These are phyloP conservation scores for Crotalus horridus DNA, from an alignment of 2,113 vertebrate species.

Conservation along the genomic window DNA sequence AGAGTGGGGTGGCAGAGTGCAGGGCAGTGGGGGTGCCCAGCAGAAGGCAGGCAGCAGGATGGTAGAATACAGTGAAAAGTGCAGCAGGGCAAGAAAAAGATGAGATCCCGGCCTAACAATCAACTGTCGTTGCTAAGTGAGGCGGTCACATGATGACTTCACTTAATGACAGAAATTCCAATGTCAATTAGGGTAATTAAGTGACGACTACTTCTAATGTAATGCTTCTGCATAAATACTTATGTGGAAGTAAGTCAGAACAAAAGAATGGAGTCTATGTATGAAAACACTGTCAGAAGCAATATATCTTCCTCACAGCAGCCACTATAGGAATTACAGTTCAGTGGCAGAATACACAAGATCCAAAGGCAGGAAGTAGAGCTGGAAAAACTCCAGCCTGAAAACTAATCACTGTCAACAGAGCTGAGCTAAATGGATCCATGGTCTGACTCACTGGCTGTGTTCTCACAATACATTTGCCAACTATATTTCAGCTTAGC, in stretches of 20 bases:
- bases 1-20: background rate
- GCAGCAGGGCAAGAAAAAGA: background rate
- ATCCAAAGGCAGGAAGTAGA: background rate
- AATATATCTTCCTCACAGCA: background rate
- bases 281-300: background rate
- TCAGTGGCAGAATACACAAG: background rate
- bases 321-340: background rate
- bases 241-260: background rate
- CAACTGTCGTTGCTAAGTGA: background rate
- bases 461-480: background rate
- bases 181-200: background rate
- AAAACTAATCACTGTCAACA: background rate
- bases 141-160: background rate
- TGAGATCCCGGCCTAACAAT: background rate
- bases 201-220: background rate
- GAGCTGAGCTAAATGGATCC: background rate
- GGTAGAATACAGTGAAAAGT: background rate
- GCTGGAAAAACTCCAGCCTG: background rate
- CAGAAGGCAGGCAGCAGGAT: background rate
- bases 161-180: background rate
- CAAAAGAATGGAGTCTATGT: background rate
- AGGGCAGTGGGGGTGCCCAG: background rate
- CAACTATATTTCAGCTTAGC: background rate
- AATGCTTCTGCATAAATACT: background rate
- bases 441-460: background rate